Conservation (phyloP, 2,797 vertebrate genomes). For the Rachycentron canadum region DNA sequence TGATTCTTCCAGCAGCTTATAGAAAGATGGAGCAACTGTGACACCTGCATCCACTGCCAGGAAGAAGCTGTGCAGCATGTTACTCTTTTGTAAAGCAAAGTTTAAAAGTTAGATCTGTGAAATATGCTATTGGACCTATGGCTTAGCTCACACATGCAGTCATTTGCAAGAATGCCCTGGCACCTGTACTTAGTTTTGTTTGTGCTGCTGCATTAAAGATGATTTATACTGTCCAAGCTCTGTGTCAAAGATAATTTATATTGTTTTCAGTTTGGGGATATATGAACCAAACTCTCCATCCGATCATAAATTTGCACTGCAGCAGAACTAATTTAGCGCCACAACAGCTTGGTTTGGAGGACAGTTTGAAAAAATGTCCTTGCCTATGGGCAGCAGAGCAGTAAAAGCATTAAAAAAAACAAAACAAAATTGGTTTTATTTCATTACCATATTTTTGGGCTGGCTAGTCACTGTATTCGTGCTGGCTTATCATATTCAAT, state of each 20-base stretch:
- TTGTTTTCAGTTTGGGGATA: conserved; percentile 32
- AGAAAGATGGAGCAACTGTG: conserved; percentile 2
- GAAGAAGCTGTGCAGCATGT: neutral
- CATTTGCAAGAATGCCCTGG: conserved; percentile 17
- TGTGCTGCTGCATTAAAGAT: conserved; percentile 39
- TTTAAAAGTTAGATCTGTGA: neutral
- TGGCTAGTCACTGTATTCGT: conserved; percentile 43
- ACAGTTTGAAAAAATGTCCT: conserved; percentile 50
- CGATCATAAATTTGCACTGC: conserved; percentile 47
- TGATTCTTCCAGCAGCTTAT: conserved; percentile 20
- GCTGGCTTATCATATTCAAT: conserved; percentile 59
- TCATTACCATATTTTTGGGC: conserved; percentile 39
- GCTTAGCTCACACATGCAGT: neutral
- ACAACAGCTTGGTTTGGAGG: conserved; percentile 56
- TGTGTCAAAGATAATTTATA: conserved; percentile 48
- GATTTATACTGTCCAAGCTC: conserved; percentile 35
- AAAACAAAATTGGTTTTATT: conserved; percentile 37
- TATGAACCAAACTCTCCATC: conserved; percentile 44
- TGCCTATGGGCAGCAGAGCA: conserved; percentile 49
- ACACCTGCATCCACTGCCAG: neutral
- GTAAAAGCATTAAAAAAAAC: conserved; percentile 17
- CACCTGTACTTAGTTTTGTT: conserved; percentile 37
- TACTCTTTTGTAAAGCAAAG: neutral
- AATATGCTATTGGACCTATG: neutral
- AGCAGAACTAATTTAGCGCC: conserved; percentile 53